Conservation (phyloP, 2,797 vertebrate species). For the Sebastes matsubarae region DNA sequence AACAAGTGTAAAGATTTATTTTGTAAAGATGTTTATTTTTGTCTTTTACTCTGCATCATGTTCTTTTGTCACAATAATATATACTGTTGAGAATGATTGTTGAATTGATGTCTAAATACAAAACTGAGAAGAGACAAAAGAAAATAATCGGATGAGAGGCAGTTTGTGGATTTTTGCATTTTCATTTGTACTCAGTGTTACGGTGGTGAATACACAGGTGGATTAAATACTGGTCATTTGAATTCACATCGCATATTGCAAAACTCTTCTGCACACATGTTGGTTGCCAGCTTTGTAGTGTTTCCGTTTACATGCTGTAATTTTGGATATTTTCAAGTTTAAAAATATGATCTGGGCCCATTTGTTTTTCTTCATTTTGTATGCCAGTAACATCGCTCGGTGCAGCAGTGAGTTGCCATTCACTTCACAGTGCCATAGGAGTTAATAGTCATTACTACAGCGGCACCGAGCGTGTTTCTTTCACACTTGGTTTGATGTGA, state of each 20-base stretch:
- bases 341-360: conserved; percentile 1
- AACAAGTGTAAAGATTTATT: conserved; percentile 78
- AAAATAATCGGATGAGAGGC: neutral
- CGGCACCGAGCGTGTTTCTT: conserved; percentile 52
- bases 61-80: conserved; percentile 69
- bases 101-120: conserved; percentile 53
- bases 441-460: conserved; percentile 10
- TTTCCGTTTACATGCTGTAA: conserved; percentile 43
- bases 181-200: conserved; percentile 29
- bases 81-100: conserved; percentile 67
- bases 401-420: conserved; percentile 13
- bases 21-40: conserved; percentile 80
- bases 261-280: conserved; percentile 10
- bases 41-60: conserved; percentile 79
- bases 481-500: conserved; percentile 62
- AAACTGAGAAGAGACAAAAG: conserved; percentile 22
- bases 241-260: conserved; percentile 15
- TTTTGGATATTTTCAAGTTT: conserved; percentile 24
- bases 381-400: conserved; percentile 33
- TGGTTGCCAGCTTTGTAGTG: conserved; percentile 20
- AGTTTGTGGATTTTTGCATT: conserved; percentile 15
- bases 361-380: neutral
- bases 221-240: conserved; percentile 28
- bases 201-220: conserved; percentile 1
- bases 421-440: conserved; percentile 6